Evolutionary conservation across 2,888 invertebrate genomes (phyloP), one percentile per base, ranked within the genome.

Genomic region (Augochlorella aurata): DNA sequence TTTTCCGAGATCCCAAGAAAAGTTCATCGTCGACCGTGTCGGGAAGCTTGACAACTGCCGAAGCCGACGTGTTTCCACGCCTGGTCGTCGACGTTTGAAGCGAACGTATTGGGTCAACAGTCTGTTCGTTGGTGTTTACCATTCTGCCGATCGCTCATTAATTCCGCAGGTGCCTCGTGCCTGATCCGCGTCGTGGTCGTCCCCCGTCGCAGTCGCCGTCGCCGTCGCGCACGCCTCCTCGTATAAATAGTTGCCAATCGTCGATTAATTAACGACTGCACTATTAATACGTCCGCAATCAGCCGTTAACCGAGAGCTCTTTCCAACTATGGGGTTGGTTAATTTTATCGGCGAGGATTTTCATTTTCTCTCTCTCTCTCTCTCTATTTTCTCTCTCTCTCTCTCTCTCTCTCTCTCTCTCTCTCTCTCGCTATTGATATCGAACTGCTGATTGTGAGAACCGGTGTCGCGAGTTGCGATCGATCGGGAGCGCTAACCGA

Each of bases 211-310:
- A 1, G 29, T 2, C 29, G 3, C 14, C 50, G 50, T 58, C 76
- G 70, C 52, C 52, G 21, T 21, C 69, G 65, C 45, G 47, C 61
- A 49, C 52, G 29, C 21, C 65, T 49, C 77, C 18, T 63, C 52
- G 69, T 85, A 85, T 84, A 79, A 84, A 84, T 85, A 85, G 79
- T 77, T 74, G 75, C 67, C 81, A 76, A 81, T 85, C 85, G 75
- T 65, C 72, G 84, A 80, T 81, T 81, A 84, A 85, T 85, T 82
- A 84, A 75, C 66, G 65, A 68, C 24, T 44, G 69, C 29, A 66
- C 67, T 83, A 77, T 74, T 77, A 79, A 82, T 85, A 85, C 68
- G 68, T n/a, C 21, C 67, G 74, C 38, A 21, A 71, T 18, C 61
- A 21, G 24, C 10, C 44, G 38, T 21, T 16, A 66, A 49, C 47